phyloP scores from a whole-genome alignment of 2,888 invertebrate genomes.

The Podotricha telesiphe region DNA sequence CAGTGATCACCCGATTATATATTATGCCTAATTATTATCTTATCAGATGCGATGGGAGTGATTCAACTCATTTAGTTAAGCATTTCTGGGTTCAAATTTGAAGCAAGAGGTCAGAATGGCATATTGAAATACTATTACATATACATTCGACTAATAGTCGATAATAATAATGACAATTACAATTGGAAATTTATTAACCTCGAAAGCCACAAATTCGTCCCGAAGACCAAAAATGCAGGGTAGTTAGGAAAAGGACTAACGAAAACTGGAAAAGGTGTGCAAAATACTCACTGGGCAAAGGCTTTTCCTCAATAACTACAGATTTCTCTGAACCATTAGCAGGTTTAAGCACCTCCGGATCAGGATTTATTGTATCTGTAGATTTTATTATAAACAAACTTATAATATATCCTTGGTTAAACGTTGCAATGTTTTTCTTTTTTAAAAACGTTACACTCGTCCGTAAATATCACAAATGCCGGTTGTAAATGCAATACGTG shows the following conservation, averaged over 20 bases:
- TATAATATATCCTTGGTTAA: conserved; percentile 54
- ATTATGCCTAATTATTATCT: conserved; percentile 60
- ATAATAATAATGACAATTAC: conserved; percentile 18
- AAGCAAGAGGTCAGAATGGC: conserved; percentile 45
- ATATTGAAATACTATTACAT: conserved; percentile 38
- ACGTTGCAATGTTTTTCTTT: conserved; percentile 34
- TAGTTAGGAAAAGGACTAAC: conserved; percentile 54
- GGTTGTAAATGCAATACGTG: conserved; percentile 39
- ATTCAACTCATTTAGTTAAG: conserved; percentile 64
- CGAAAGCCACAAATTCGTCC: conserved; percentile 65
- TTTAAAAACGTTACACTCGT: conserved; percentile 34
- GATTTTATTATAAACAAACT: conserved; percentile 74
- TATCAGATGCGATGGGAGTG: conserved; percentile 64
- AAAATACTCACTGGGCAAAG: conserved; percentile 79
- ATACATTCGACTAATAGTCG: conserved; percentile 21
- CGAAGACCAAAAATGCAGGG: conserved; percentile 53
- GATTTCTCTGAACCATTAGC: conserved; percentile 71
- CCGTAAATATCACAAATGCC: conserved; percentile 47
- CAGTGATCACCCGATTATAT: conserved; percentile 60
- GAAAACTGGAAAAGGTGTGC: conserved; percentile 56
- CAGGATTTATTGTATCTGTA: conserved; percentile 77
- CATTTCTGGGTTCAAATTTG: conserved; percentile 57
- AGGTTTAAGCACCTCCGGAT: conserved; percentile 77
- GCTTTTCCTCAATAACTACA: conserved; percentile 71
- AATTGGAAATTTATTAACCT: conserved; percentile 48